phyloP scores from a whole-genome alignment of 2,888 invertebrate species.

The Cephus rjabovi region DNA sequence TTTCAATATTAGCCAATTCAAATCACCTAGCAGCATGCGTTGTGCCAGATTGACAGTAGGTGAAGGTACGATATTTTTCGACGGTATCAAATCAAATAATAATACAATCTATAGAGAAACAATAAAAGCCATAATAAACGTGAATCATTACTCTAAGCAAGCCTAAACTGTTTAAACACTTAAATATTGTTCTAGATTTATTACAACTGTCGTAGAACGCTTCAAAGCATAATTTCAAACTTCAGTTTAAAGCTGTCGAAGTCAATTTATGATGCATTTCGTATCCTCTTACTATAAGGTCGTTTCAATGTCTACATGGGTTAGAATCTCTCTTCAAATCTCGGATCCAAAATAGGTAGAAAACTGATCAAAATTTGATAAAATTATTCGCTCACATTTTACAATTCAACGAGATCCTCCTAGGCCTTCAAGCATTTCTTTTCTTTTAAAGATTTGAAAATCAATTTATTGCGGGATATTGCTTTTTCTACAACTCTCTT shows the following conservation, averaged over 20 bases:
- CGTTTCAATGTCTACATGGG: not conserved
- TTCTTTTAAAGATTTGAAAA: too few relatives aligned
- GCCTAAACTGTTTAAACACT: slow-evolving; percentile 23
- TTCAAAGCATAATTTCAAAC: slow-evolving; percentile 24
- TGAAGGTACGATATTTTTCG: slow-evolving; percentile 4
- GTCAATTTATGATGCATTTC: slow-evolving; percentile 7
- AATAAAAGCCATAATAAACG: slow-evolving; percentile 20
- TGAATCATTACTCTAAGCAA: slow-evolving; percentile 15
- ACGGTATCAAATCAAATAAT: slow-evolving; percentile 12
- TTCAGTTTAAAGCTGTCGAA: slow-evolving; percentile 24
- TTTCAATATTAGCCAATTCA: slow-evolving; percentile 6
- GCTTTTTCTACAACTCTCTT: not conserved
- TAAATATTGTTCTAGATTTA: slow-evolving; percentile 12
- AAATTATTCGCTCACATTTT: slow-evolving; percentile 16
- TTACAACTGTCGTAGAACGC: slow-evolving; percentile 23
- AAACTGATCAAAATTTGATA: slow-evolving; percentile 17
- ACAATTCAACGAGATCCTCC: not conserved
- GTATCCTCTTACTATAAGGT: slow-evolving; percentile 12
- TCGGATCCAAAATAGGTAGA: slow-evolving; percentile 20
- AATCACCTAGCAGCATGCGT: slow-evolving; percentile 3
- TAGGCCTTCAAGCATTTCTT: slow-evolving; percentile 24
- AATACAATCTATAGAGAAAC: slow-evolving; percentile 14
- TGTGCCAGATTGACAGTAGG: slow-evolving; percentile 10
- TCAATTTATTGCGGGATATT: not conserved
- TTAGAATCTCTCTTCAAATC: slow-evolving; percentile 21